Evolutionary conservation across 2,797 vertebrate genomes (phyloP).

Genomic region (Hyperoplus lanceolatus): DNA sequence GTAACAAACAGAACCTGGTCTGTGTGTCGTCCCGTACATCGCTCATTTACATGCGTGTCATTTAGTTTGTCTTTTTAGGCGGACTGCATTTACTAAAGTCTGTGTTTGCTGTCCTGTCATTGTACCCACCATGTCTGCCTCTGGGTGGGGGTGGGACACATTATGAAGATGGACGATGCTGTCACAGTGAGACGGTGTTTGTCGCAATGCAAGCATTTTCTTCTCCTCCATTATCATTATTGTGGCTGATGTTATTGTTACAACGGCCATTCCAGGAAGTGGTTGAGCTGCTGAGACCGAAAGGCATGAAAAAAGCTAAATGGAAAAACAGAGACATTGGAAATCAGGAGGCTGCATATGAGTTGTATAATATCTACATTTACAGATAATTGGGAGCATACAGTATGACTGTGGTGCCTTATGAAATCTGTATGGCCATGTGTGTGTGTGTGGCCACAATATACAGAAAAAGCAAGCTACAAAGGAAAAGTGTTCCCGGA

Average conservation of each 20-base stretch:
- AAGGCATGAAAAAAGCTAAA: conserved; percentile 66
- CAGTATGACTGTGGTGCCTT: conserved; percentile 70
- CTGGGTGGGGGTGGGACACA: conserved; percentile 37
- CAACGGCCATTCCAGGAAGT: conserved; percentile 76
- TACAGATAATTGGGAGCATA: conserved; percentile 78
- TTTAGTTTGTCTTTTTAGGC: conserved; percentile 35
- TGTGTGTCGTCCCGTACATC: neutral
- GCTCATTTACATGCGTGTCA: neutral
- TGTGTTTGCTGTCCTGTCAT: conserved; percentile 56
- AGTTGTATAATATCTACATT: conserved; percentile 82
- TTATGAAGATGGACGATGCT: conserved; percentile 82
- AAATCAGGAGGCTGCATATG: conserved; percentile 70
- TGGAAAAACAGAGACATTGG: conserved; percentile 74
- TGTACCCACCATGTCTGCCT: conserved; percentile 43
- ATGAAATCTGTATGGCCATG: conserved; percentile 60
- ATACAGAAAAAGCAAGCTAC: conserved; percentile 38
- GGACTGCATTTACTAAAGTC: conserved; percentile 31
- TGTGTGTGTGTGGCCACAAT: conserved; percentile 54
- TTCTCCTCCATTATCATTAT: conserved; percentile 81
- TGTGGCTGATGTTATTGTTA: conserved; percentile 79
- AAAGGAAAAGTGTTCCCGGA: conserved; percentile 46
- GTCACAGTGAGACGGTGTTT: conserved; percentile 74
- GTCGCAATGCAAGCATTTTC: conserved; percentile 77
- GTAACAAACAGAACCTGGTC: conserved; percentile 8
- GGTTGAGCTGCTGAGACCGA: conserved; percentile 68